A percentile compares a stretch with the other conserved stretches of the same genome.
Conservation (phyloP, 2,113 vertebrate genomes). For the Dasyprocta punctata region DNA sequence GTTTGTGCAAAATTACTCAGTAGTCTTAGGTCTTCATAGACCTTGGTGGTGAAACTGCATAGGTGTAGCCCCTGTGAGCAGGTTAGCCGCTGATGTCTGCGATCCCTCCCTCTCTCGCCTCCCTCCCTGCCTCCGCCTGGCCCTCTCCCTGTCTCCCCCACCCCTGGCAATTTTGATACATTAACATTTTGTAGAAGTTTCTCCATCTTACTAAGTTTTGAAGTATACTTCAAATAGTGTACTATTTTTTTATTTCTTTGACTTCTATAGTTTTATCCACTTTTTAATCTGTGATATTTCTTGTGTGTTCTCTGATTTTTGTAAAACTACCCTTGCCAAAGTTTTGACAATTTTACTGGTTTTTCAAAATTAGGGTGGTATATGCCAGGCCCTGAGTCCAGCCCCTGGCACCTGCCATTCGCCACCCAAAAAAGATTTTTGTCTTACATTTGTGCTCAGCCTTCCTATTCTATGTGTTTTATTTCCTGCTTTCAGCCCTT, state of each 20-base stretch:
- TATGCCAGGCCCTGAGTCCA: no score
- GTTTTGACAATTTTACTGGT: neutral
- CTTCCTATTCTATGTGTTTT: slow-evolving; percentile 2
- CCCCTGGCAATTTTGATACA: neutral
- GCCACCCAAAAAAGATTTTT: neutral
- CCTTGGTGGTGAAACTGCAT: neutral
- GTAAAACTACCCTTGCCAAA: neutral
- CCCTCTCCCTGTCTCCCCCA: no score
- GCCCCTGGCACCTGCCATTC: neutral
- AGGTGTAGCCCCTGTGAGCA: neutral
- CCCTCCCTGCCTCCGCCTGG: no score
- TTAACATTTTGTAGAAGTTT: slow-evolving; percentile 4
- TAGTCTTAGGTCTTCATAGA: neutral
- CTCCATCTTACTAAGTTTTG: slow-evolving; percentile 6
- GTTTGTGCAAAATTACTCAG: neutral
- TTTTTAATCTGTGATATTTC: slow-evolving; percentile 1
- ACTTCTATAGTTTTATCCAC: neutral
- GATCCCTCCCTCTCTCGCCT: no score
- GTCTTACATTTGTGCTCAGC: neutral
- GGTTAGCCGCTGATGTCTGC: neutral
- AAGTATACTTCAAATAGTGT: neutral
- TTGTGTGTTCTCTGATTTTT: slow-evolving; percentile 17
- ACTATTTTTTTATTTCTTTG: neutral
- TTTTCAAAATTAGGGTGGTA: neutral
- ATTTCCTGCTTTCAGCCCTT: neutral